Evolutionary conservation across 2,888 invertebrate genomes (phyloP).

Genomic region (Plagiodera versicolora): DNA sequence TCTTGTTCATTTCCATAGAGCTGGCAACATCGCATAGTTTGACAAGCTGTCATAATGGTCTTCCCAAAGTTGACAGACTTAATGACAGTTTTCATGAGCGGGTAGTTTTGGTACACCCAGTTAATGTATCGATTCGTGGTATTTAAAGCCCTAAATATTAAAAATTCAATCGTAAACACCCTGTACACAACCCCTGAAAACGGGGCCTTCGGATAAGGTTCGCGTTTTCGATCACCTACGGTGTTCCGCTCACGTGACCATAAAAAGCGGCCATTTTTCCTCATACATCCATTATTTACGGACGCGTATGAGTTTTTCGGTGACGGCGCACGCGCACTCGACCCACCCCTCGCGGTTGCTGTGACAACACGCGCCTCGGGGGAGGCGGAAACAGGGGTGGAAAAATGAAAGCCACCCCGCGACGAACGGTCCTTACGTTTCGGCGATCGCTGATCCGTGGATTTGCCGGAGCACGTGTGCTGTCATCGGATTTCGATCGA

Average conservation of each 20-base stretch:
- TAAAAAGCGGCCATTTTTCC: constrained; percentile 30
- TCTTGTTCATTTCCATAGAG: too few relatives aligned
- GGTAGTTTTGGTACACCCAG: too few relatives aligned
- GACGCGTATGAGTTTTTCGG: constrained; percentile 20
- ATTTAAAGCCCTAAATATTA: too few relatives aligned
- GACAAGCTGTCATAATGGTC: too few relatives aligned
- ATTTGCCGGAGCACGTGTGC: constrained; percentile 21
- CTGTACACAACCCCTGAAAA: too few relatives aligned
- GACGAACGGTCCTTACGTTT: too few relatives aligned
- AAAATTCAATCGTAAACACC: too few relatives aligned
- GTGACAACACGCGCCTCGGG: constrained; percentile 26
- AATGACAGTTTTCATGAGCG: too few relatives aligned
- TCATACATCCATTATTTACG: constrained; percentile 25
- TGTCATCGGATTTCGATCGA: constrained; percentile 20
- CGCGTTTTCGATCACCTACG: constrained; percentile 21
- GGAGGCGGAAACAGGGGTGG: constrained; percentile 20
- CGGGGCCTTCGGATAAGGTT: too few relatives aligned
- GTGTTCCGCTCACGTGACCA: constrained; percentile 15
- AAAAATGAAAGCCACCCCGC: constrained; percentile 19
- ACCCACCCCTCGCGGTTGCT: constrained; percentile 28
- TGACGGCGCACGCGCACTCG: constrained; percentile 20
- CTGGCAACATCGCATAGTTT: too few relatives aligned
- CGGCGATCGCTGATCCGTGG: constrained; percentile 18
- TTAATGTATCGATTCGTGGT: too few relatives aligned
- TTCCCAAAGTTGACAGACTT: too few relatives aligned